Evolutionary conservation across 2,797 vertebrate genomes (phyloP).

Genomic region (Pseudomugil tenellus): DNA sequence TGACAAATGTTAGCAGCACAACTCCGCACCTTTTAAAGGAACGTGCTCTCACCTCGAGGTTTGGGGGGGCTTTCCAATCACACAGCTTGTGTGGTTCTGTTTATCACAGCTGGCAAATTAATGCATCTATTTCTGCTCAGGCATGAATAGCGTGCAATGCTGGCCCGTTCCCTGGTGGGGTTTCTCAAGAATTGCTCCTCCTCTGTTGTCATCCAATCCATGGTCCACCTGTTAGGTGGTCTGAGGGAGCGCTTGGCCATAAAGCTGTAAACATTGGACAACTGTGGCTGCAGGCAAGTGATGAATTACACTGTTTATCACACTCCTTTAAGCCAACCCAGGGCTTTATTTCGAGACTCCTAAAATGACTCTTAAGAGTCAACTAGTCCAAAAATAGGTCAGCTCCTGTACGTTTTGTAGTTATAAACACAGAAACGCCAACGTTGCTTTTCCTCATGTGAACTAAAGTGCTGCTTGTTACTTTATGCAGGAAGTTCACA

Average conservation of each 20-base stretch:
- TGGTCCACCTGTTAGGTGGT: conserved; percentile 75
- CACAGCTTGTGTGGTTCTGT: conserved; percentile 61
- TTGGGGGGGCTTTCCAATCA: conserved; percentile 62
- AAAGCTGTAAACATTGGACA: conserved; percentile 67
- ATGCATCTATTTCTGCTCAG: conserved; percentile 76
- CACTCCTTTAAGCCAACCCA: conserved; percentile 41
- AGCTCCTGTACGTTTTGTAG: conserved; percentile 21
- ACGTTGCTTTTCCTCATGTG: too few relatives aligned
- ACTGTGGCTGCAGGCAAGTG: conserved; percentile 53
- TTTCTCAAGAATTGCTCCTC: conserved; percentile 78
- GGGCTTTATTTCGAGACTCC: conserved; percentile 71
- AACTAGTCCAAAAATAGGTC: conserved; percentile 45
- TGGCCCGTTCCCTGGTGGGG: conserved; percentile 73
- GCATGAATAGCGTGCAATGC: conserved; percentile 69
- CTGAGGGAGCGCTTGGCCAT: conserved; percentile 59
- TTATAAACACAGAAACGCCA: background rate
- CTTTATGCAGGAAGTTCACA: background rate
- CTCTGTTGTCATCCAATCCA: conserved; percentile 79
- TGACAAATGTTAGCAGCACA: background rate
- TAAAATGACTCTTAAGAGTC: conserved; percentile 61
- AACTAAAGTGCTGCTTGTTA: conserved; percentile 25
- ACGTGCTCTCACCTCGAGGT: conserved; percentile 32
- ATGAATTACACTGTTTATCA: conserved; percentile 67
- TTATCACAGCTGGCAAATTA: conserved; percentile 76
- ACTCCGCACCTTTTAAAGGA: conserved; percentile 25